phyloP scores from a whole-genome alignment of 2,888 invertebrate genomes.

The Thymelicus lineola region DNA sequence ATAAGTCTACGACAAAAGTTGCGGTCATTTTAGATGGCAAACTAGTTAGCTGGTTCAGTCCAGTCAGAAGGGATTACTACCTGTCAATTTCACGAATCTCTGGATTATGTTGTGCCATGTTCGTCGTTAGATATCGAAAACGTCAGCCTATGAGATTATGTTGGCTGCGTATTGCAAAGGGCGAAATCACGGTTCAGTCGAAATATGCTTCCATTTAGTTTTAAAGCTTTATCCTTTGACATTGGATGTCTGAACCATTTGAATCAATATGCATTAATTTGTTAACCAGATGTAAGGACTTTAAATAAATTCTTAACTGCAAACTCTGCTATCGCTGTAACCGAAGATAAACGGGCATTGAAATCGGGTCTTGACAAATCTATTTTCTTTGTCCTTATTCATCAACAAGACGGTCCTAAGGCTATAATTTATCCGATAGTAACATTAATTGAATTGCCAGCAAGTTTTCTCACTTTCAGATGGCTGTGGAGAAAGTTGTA shows the following conservation, averaged over 20 bases:
- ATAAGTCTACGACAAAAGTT: too few relatives aligned
- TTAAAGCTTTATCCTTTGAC: conserved; percentile 8
- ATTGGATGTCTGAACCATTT: not conserved
- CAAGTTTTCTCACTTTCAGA: conserved; percentile 40
- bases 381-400: conserved; percentile 16
- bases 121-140: conserved; percentile 20
- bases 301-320: not conserved
- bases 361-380: conserved; percentile 17
- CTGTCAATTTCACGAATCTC: conserved; percentile 33
- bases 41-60: conserved; percentile 11
- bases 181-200: conserved; percentile 11
- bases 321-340: conserved; percentile 9
- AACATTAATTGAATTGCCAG: conserved; percentile 43
- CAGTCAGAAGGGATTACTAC: conserved; percentile 33
- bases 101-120: conserved; percentile 25
- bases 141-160: conserved; percentile 25
- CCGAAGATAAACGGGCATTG: conserved; percentile 19
- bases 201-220: conserved; percentile 5
- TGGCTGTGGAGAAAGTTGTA: conserved; percentile 42
- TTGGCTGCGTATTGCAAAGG: conserved; percentile 20
- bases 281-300: not conserved
- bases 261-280: not conserved
- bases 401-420: conserved; percentile 32
- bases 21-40: not conserved
- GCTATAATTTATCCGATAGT: conserved; percentile 39